Conservation (phyloP, 2,113 vertebrate genomes). For the Terrapene triunguis region DNA sequence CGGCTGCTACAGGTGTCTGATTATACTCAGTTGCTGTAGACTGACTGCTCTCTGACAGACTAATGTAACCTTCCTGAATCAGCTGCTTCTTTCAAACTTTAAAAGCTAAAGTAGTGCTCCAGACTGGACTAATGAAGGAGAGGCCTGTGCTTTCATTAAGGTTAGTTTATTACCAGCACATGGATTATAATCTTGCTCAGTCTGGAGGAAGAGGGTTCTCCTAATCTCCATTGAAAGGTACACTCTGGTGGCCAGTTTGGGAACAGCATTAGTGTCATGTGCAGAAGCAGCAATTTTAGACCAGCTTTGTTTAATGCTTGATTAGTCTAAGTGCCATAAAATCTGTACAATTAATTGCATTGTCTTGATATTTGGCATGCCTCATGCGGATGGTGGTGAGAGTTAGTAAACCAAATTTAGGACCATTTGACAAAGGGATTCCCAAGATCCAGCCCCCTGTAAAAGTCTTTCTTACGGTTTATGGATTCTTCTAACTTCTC, state of each 20-base stretch:
- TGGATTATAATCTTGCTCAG: too few species aligned
- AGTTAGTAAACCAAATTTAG: neutral
- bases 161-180: neutral
- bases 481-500: neutral
- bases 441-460: neutral
- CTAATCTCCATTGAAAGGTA: too few species aligned
- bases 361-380: too few species aligned
- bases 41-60: too few species aligned
- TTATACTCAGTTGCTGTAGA: neutral
- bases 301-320: neutral
- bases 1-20: neutral
- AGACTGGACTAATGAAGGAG: neutral
- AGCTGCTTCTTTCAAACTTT: neutral
- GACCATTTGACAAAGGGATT: neutral
- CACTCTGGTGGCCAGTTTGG: neutral
- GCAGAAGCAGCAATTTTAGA: neutral
- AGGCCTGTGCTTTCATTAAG: too few species aligned
- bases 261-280: neutral
- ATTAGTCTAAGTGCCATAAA: neutral
- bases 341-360: neutral
- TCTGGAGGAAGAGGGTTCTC: neutral
- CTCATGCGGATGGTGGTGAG: neutral
- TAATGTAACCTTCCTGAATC: neutral
- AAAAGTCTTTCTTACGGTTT: neutral
- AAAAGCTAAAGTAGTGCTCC: too few species aligned